Evolutionary conservation across 1,140 invertebrate genomes (phyloP).

Genomic region (Eupristina koningsbergeri): DNA sequence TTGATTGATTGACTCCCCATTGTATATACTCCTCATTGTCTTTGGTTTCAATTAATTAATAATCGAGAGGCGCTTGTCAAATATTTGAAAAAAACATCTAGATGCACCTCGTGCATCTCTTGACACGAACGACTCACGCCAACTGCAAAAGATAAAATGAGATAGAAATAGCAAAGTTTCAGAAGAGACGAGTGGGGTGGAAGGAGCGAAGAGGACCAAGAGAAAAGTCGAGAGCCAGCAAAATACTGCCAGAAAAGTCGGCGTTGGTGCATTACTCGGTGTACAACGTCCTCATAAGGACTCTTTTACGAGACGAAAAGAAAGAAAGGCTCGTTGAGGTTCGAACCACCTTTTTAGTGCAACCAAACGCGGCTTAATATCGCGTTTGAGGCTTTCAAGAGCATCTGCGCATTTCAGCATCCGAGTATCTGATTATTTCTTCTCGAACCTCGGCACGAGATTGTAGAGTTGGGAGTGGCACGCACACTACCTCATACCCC

Average conservation of each 20-base stretch:
- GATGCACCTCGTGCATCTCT: too few relatives aligned
- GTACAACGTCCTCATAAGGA: constrained; percentile 42
- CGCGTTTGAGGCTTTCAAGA: constrained; percentile 6
- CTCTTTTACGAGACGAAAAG: constrained; percentile 43
- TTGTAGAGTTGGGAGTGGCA: too few relatives aligned
- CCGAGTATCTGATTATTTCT: not conserved
- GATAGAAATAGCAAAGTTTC: not conserved
- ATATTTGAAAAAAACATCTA: too few relatives aligned
- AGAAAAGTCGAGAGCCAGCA: too few relatives aligned
- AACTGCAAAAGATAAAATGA: not conserved
- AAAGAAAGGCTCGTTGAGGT: not conserved
- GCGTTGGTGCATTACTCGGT: constrained; percentile 24
- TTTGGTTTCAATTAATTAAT: too few relatives aligned
- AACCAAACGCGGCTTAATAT: constrained; percentile 7
- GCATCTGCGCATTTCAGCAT: not conserved
- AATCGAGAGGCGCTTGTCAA: too few relatives aligned
- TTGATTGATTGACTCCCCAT: too few relatives aligned
- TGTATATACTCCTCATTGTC: too few relatives aligned
- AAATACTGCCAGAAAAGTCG: constrained; percentile 52
- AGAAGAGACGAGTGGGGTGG: too few relatives aligned
- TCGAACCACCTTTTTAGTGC: constrained; percentile 20
- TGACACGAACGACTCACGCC: too few relatives aligned
- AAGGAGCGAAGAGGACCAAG: not conserved
- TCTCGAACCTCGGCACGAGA: not conserved
- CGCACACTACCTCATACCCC: not conserved